Evolutionary conservation across 2,888 invertebrate species (phyloP), one percentile per base, ranked within the genome.

Genomic region (Machimus atricapillus): DNA sequence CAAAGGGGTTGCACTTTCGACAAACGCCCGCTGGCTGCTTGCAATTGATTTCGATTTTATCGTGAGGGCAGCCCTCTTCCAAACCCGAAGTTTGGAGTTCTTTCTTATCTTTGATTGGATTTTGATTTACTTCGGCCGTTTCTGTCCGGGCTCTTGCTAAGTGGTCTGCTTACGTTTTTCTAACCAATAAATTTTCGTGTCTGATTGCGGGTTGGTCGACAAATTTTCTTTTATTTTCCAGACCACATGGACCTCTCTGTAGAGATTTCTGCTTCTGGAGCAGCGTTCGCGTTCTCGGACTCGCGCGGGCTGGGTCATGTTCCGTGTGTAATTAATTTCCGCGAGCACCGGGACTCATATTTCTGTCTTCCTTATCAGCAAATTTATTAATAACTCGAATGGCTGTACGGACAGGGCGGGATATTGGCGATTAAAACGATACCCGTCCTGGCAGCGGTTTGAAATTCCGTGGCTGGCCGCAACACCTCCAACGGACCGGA

Each of bases 321-420:
- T 56, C 37, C 27, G n/a, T 0, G 34, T 23, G 58, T 19, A 81
- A 58, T 81, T 81, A 81, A 81, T 81, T 81, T 56, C 56, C 58
- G 56, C 46, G 81, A 81, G 56, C 56, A 81, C 14, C 19, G 81
- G 56, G n/a, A 52, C 81, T 81, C 81, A 81, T 81, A 81, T 43
- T 81, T 81, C 58, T 81, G 79, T 31, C 56, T 27, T 19, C 16
- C 58, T 81, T 81, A 81, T 81, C 81, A 81, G 56, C 34, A n/a
- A 81, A 81, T 81, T 81, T 81, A 81, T 81, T 81, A 81, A 81
- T 81, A 81, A 81, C 52, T 19, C 81, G 81, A 81, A 56, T 56
- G 34, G 7, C 56, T 56, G 23, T 19, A n/a, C 81, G 34, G 58
- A 27, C 58, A 9, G n/a, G 52, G 34, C 16, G 16, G 34, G 27